Evolutionary conservation across 2,797 vertebrate genomes (phyloP), one percentile per base, ranked within the genome.

Genomic region (Lophotriccus pileatus): DNA sequence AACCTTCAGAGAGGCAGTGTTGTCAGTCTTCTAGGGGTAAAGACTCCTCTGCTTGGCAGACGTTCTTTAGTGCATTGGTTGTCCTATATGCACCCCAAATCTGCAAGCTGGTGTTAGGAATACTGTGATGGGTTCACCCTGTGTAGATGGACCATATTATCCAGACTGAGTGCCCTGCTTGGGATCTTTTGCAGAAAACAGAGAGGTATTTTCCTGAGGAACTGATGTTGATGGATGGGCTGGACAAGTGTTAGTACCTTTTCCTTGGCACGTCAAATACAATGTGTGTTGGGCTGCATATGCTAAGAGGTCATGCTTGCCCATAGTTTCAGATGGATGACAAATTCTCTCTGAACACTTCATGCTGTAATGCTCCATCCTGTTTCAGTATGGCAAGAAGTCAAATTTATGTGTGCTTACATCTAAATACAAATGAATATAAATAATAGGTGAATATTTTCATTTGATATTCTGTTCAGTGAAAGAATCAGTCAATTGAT

Each of bases 381-480:
- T 44, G 13, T 56, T 81, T 74, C 36, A 78, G 11, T 60, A 27
- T 43, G 59, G 60, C 59, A 70, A 41, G 21, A 79, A 84, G 53
- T 75, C 46, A 85, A 43, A 62, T 58, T 44, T 87, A 7, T 77
- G 17, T 14, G 12, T 83, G 53, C 50, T 83, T 87, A 64, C 68
- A 30, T 72, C 59, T 81, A 69, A 94, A 78, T 81, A 75, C 9
- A 66, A 89, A 80, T 78, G 7, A 75, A 85, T 77, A 66, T 74
- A 92, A 96, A 87, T 93, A 92, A 82, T 56, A 81, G 73, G 66
- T 75, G 73, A 58, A 41, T 93, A 52, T 63, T 92, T 78, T 72
- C 8, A 64, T 85, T 81, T 87, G 58, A 41, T 89, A 75, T 58
- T 85, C 37, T 90, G 50, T 83, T 83, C 62, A 75, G 62, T 81